A percentile compares a stretch with the other conserved stretches of the same genome.
phyloP scores from a whole-genome alignment of 2,888 invertebrate genomes.

The Ormyrus labotus region DNA sequence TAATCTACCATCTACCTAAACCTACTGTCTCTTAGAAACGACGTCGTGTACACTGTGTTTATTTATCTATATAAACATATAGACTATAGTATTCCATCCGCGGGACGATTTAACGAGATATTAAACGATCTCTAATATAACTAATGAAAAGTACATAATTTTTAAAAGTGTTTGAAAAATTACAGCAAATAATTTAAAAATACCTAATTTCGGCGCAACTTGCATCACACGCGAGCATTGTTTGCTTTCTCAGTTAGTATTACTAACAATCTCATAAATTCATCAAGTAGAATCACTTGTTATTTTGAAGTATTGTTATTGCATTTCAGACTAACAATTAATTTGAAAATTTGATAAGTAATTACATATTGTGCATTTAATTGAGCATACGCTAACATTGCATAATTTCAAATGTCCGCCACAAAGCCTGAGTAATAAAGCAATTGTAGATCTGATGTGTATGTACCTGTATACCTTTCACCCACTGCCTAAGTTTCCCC shows the following conservation, averaged over 20 bases:
- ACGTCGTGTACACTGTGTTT: constrained; percentile 71
- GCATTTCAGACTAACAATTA: constrained; percentile 22
- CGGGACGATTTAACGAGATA: constrained; percentile 60
- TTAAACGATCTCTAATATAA: constrained; percentile 19
- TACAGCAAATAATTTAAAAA: constrained; percentile 8
- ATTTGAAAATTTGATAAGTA: constrained; percentile 4
- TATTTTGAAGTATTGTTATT: constrained; percentile 26
- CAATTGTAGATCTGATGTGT: constrained; percentile 38
- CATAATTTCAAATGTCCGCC: constrained; percentile 3
- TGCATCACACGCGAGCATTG: constrained; percentile 42
- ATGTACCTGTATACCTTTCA: constrained; percentile 6
- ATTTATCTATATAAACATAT: constrained; percentile 63
- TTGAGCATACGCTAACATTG: constrained; percentile 25
- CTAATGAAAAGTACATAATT: background rate
- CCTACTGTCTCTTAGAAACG: constrained; percentile 73
- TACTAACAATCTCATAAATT: background rate
- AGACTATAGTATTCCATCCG: constrained; percentile 63
- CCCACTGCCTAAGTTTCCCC: constrained; percentile 30
- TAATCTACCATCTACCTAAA: constrained; percentile 75
- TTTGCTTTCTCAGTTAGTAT: constrained; percentile 9
- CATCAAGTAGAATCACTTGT: constrained; percentile 19
- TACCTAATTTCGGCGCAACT: constrained; percentile 23
- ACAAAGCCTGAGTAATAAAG: constrained; percentile 36
- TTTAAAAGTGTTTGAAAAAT: constrained; percentile 6
- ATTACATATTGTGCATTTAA: constrained; percentile 14